Conservation (phyloP, 2,797 vertebrate genomes). For the Anguilla obscura region DNA sequence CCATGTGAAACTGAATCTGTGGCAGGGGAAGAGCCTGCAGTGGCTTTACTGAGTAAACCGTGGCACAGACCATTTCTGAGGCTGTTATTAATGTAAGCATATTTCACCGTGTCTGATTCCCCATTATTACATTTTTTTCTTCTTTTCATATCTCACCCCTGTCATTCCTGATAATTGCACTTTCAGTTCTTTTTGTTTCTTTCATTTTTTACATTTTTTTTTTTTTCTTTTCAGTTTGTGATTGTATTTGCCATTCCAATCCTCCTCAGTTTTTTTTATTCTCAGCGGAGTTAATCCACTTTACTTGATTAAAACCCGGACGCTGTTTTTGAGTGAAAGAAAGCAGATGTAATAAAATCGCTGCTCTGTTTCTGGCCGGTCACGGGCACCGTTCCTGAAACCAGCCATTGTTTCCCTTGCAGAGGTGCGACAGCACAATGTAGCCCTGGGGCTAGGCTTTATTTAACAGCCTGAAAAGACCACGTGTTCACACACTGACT, state of each 20-base stretch:
- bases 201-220: constrained; percentile 16
- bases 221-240: constrained; percentile 54
- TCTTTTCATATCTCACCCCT: background rate
- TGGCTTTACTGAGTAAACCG: background rate
- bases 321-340: constrained; percentile 64
- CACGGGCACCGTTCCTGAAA: constrained; percentile 52
- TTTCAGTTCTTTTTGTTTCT: background rate
- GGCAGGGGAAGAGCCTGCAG: background rate
- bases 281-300: constrained; percentile 73
- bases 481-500: background rate
- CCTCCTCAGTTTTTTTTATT: constrained; percentile 51
- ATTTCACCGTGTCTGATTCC: background rate
- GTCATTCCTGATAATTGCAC: background rate
- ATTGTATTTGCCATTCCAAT: constrained; percentile 70
- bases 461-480: background rate
- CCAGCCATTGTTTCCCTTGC: constrained; percentile 45
- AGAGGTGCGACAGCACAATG: background rate
- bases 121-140: background rate
- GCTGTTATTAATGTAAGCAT: background rate
- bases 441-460: background rate
- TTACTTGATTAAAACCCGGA: constrained; percentile 64
- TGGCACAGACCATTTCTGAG: background rate
- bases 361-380: constrained; percentile 54
- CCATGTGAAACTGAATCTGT: background rate
- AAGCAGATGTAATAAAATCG: constrained; percentile 73